A percentile compares a stretch with the other conserved stretches of the same genome.
phyloP scores from a whole-genome alignment of 2,888 invertebrate genomes.

The Morinoia aosen region DNA sequence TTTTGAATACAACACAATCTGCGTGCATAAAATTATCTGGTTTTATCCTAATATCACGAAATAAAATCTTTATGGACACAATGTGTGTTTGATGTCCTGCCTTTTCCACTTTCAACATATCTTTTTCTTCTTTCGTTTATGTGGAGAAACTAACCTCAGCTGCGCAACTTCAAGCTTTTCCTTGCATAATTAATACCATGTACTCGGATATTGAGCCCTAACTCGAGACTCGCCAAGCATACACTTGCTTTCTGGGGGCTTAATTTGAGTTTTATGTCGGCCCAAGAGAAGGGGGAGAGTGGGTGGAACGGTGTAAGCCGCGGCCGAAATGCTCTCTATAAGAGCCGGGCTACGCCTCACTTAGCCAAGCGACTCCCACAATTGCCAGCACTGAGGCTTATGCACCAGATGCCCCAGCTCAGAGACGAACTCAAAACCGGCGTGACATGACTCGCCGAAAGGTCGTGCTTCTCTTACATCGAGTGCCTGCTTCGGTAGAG shows the following conservation, averaged over 20 bases:
- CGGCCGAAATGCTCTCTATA: not conserved
- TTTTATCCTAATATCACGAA: not conserved
- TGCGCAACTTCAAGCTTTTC: slow-evolving; percentile 30
- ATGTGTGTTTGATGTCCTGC: not conserved
- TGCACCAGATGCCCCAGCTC: slow-evolving; percentile 2
- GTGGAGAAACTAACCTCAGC: not conserved
- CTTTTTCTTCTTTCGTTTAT: not conserved
- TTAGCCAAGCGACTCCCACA: slow-evolving; percentile 3
- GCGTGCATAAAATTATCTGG: not conserved
- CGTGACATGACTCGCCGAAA: not conserved
- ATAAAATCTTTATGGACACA: not conserved
- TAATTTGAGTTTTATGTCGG: slow-evolving; percentile 32
- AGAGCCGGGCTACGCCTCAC: not conserved
- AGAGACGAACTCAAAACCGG: not conserved
- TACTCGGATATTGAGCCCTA: slow-evolving; percentile 44
- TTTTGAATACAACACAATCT: not conserved
- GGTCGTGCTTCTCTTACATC: not conserved
- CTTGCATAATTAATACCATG: slow-evolving; percentile 47
- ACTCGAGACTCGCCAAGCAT: slow-evolving; percentile 27
- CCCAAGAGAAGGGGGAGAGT: not conserved
- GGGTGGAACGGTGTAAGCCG: slow-evolving; percentile 37
- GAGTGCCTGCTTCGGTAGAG: not conserved
- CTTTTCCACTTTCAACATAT: not conserved
- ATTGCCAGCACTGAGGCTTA: slow-evolving; percentile 8
- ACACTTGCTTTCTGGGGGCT: not conserved